Evolutionary conservation across 1,140 invertebrate genomes (phyloP), one percentile per base, ranked within the genome.

Genomic region (Batillaria attramentaria): DNA sequence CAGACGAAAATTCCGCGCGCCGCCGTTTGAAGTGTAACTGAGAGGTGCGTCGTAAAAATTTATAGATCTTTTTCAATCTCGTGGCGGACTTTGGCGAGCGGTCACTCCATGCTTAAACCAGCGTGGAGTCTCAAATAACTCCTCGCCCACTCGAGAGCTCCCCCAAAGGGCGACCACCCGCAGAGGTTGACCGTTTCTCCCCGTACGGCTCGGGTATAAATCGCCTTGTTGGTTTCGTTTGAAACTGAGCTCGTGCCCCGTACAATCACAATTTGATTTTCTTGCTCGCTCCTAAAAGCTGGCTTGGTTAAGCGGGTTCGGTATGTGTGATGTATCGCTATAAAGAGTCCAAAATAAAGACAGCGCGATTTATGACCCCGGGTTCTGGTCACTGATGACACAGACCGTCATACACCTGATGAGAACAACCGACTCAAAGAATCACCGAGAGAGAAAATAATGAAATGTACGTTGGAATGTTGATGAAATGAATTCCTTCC

Each of bases 31-130:
- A 41, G 68, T 70, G 24, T 42, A 41, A 42, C 37, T 28, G 37
- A 70, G 39, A 70, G n/a, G 68, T 42, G 8, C n/a, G 68, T n/a
- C 68, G 68, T 70, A 70, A 70, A 70, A 33, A 24, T 70, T 70
- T 70, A 70, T 70, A 24, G 68, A 42, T 70, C 68, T 70, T 60
- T 60, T 60, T 60, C 57, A 60, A 20, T 24, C 57, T 6, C 31
- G 6, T 60, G 20, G 20, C 57, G 57, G 24, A 13, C 57, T n/a
- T n/a, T n/a, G n/a, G n/a, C n/a, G n/a, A n/a, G n/a, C n/a, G n/a
- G 57, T 20, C 57, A 5, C 31, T 60, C 57, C 57, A 60, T 60
- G 31, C 6, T 60, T 60, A n/a, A 28, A n/a, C 24, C n/a, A n/a
- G 8, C 6, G 24, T 4, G 20, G 57, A 24, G 20, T 60, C 57